phyloP scores from a whole-genome alignment of 2,888 invertebrate species.

The Drosophila nr. fundita region DNA sequence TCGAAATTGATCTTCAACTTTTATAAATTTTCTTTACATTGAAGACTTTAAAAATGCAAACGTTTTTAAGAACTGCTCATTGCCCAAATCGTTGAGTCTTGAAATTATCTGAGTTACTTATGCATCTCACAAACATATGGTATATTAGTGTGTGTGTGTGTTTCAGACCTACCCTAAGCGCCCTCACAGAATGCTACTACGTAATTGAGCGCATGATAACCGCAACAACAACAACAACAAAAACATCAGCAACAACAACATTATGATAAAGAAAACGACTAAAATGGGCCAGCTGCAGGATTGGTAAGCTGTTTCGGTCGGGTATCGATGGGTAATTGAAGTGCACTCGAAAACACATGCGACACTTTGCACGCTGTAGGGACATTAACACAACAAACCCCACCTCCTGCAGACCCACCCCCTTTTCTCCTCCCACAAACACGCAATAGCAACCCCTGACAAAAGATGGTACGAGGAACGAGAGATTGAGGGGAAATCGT shows the following conservation, averaged over 20 bases:
- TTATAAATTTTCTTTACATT: not conserved
- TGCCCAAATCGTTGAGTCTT: not conserved
- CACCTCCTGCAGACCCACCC: not conserved
- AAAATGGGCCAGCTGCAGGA: conserved; percentile 50
- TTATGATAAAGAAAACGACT: conserved; percentile 24
- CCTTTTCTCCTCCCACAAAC: not conserved
- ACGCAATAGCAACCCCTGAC: conserved; percentile 17
- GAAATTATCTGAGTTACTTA: not conserved
- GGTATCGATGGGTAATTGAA: conserved; percentile 67
- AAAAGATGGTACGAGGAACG: not conserved
- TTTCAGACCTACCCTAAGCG: conserved; percentile 51
- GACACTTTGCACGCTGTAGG: conserved; percentile 62
- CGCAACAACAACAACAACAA: conserved; percentile 33
- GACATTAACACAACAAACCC: conserved; percentile 38
- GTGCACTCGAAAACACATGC: conserved; percentile 81
- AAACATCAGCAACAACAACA: not conserved
- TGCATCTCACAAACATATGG: not conserved
- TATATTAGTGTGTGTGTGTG: not conserved
- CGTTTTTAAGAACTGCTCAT: not conserved
- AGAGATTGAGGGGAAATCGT: conserved; percentile 2
- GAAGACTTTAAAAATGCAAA: not conserved
- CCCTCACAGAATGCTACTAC: conserved; percentile 31
- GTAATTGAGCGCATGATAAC: conserved; percentile 70
- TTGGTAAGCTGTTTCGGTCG: conserved; percentile 18
- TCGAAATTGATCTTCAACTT: not conserved